These are phyloP conservation scores for Diorhabda carinulata DNA, from an alignment of 1,140 invertebrate genomes.

Conservation along the genomic window DNA sequence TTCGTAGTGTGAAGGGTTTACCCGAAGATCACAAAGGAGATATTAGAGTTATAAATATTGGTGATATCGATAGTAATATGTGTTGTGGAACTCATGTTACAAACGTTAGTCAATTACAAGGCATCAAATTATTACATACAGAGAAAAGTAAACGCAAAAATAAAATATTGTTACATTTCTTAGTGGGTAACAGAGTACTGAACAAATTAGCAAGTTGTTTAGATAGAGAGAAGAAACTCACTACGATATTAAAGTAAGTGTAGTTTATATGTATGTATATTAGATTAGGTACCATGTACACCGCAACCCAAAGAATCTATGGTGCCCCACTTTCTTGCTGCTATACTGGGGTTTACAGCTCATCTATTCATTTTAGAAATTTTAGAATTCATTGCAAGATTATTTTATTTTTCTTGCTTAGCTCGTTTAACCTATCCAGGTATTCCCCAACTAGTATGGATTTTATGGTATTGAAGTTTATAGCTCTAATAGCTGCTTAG, in stretches of 20 bases:
- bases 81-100: conserved; percentile 84
- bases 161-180: conserved; percentile 61
- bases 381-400: too few relatives aligned
- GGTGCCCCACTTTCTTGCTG: too few relatives aligned
- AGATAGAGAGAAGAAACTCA: conserved; percentile 64
- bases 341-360: too few relatives aligned
- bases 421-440: too few relatives aligned
- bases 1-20: conserved; percentile 56
- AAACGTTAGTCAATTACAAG: conserved; percentile 74
- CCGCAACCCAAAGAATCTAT: too few relatives aligned
- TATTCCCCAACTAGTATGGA: too few relatives aligned
- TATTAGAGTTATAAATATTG: conserved; percentile 70
- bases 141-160: conserved; percentile 75
- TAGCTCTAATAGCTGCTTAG: too few relatives aligned
- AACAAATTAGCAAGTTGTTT: conserved; percentile 57
- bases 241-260: conserved; percentile 62
- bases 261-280: background rate
- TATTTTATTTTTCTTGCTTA: too few relatives aligned
- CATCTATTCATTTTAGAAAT: too few relatives aligned
- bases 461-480: too few relatives aligned
- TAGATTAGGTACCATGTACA: too few relatives aligned
- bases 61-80: conserved; percentile 70
- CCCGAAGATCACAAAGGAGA: conserved; percentile 71
- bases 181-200: conserved; percentile 66
- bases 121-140: conserved; percentile 65